Evolutionary conservation across 2,888 invertebrate species (phyloP).

Genomic region (Automeris io): DNA sequence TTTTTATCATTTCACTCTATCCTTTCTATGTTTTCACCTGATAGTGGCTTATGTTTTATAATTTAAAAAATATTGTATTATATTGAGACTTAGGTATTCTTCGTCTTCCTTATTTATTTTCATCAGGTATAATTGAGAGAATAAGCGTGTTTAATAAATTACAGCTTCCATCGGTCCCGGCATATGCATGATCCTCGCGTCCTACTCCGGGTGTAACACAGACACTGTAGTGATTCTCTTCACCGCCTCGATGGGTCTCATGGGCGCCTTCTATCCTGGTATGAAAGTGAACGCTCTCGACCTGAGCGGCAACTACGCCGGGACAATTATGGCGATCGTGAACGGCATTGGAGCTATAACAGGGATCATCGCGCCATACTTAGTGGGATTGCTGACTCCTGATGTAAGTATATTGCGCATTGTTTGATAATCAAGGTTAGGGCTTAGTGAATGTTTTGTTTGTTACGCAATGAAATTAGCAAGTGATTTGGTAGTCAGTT

Average conservation of each 20-base stretch:
- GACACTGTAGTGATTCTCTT: conserved; percentile 78
- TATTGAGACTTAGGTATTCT: no score
- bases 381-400: conserved; percentile 81
- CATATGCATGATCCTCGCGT: conserved; percentile 80
- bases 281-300: conserved; percentile 83
- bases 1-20: no score
- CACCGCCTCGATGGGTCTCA: conserved; percentile 81
- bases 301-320: conserved; percentile 81
- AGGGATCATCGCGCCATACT: conserved; percentile 82
- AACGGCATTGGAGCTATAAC: conserved; percentile 84
- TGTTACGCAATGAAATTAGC: conserved; percentile 3
- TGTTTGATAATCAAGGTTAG: conserved; percentile 1
- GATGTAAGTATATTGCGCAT: conserved; percentile 65
- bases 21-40: no score
- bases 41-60: no score
- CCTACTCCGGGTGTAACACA: conserved; percentile 82
- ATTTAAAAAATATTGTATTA: no score
- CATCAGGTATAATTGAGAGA: no score
- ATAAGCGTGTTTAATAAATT: no score
- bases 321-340: conserved; percentile 82
- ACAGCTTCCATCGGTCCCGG: conserved; percentile 82
- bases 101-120: no score
- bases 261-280: conserved; percentile 83
- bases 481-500: background rate
- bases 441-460: background rate